These are phyloP conservation scores for sheep (Ovis aries) DNA, from an alignment of 2,113 vertebrate genomes.

Conservation along the genomic window ARS-UI_Ramb_v3.0 NC_056060.1:72811001-72811500, in stretches of 20 bases:
- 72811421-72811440: background rate
- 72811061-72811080: slow-evolving; percentile 46
- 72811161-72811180: background rate
- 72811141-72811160: background rate
- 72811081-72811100: slow-evolving; percentile 41
- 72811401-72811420: background rate
- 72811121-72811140: background rate
- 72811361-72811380: background rate
- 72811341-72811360: background rate
- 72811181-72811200: background rate
- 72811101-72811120: slow-evolving; percentile 2
- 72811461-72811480: background rate
- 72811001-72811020: slow-evolving; percentile 62
- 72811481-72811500: background rate
- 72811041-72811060: slow-evolving; percentile 72
- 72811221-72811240: background rate
- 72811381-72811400: background rate
- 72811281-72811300: background rate
- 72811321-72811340: background rate
- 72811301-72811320: background rate
- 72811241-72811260: background rate
- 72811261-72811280: background rate
- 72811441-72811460: background rate
- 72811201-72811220: background rate
- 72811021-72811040: slow-evolving; percentile 41